Conservation (phyloP, 2,113 vertebrate species). For the Platysternon megacephalum region DNA sequence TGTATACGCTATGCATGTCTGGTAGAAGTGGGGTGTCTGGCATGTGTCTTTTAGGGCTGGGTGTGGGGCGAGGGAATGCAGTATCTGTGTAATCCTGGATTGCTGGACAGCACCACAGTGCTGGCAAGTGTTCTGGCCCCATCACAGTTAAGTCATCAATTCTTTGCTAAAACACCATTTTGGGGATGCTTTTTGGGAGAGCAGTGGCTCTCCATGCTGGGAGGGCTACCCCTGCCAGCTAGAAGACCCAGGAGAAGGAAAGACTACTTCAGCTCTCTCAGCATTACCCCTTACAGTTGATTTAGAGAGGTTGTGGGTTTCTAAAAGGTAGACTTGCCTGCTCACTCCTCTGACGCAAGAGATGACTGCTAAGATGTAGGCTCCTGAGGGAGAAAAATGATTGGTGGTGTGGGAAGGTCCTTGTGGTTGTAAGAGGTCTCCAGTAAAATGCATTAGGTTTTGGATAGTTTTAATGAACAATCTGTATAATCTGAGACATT, state of each 20-base stretch:
- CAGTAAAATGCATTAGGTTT: not conserved
- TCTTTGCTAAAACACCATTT: not conserved
- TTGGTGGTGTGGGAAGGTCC: not conserved
- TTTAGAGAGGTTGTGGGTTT: not conserved
- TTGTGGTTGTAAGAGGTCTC: rapidly evolving
- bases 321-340: not conserved
- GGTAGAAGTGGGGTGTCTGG: not conserved
- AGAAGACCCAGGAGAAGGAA: not conserved
- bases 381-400: not conserved
- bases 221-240: not conserved
- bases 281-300: not conserved
- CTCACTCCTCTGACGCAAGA: not conserved
- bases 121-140: not conserved
- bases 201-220: not conserved
- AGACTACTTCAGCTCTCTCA: not conserved
- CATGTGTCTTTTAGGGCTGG: not conserved
- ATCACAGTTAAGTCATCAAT: conserved; percentile 16
- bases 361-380: not conserved
- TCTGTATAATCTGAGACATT: not conserved
- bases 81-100: not conserved
- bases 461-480: not conserved
- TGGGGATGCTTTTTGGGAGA: not conserved
- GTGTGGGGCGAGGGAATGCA: not conserved
- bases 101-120: not conserved
- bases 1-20: not conserved